Percentiles rank a stretch among this genome's conserved stretches.
Evolutionary conservation across 2,888 invertebrate species (phyloP).

Genomic region (Flabesymbios commensalis): DNA sequence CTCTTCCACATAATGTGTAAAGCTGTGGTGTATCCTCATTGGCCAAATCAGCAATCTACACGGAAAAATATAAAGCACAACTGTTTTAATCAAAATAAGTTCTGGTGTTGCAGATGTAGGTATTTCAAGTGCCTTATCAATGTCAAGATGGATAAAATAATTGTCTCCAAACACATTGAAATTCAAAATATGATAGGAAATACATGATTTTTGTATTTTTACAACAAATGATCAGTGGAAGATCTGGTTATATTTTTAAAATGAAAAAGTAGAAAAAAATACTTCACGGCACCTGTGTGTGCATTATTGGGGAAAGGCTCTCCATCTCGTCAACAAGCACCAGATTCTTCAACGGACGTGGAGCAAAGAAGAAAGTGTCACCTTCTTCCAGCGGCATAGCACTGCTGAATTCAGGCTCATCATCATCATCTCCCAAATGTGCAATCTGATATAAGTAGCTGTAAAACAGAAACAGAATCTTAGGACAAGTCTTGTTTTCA

Average conservation of each 20-base stretch:
- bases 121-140: too few species aligned
- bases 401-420: slow-evolving; percentile 97
- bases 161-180: too few species aligned
- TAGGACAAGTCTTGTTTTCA: too few species aligned
- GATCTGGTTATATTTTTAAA: too few species aligned
- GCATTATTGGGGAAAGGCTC: slow-evolving; percentile 88
- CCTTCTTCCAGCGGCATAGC: slow-evolving; percentile 98
- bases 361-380: slow-evolving; percentile 98
- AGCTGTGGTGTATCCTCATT: slow-evolving; percentile 99
- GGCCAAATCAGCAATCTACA: slow-evolving; percentile 68
- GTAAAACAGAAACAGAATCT: too few species aligned
- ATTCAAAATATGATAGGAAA: too few species aligned
- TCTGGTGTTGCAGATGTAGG: too few species aligned
- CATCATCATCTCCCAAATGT: slow-evolving; percentile 98
- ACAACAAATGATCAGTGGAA: too few species aligned
- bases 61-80: not conserved
- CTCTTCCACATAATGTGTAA: slow-evolving; percentile 93
- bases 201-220: too few species aligned
- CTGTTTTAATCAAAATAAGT: too few species aligned
- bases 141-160: too few species aligned
- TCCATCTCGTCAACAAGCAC: slow-evolving; percentile 97
- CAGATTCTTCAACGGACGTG: slow-evolving; percentile 87
- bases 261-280: too few species aligned
- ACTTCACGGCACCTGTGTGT: slow-evolving; percentile 81
- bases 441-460: slow-evolving; percentile 98